Base-by-base conservation (phyloP, 2,113 vertebrate species). In the Saccopteryx leptura region DNA sequence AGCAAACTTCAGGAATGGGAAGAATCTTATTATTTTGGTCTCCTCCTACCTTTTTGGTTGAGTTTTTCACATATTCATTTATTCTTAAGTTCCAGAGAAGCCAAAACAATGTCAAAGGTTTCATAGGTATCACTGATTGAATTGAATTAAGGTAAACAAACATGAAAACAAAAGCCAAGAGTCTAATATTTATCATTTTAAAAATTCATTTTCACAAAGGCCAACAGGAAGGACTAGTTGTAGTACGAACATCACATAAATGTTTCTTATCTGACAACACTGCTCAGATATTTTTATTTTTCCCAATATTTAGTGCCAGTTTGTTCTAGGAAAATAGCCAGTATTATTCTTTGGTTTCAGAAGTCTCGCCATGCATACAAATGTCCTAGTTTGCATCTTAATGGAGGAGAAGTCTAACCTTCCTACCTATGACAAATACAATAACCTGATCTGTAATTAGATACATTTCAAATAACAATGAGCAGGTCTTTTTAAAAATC, bases 161-260 rank as follows among this genome's bases (percentile, higher is more conserved):
- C 4, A 50, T 76, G 56, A 91, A 84, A 94, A 52, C 33, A 86
- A 87, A 90, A 95, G 23, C 65, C 68, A 93, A 71, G 39, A 66
- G 46, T 80, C 69, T 19, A 52, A 3, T 72, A 33, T 91, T 81
- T 81, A 46, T 92, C 26, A 76, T 76, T 78, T 74, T 74, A 78
- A 88, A 76, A 19, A 68, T 54, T 86, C 46, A 21, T 9, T 90
- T 65, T 80, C 56, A 66, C 7, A 86, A 81, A 88, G 93, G 15
- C 31, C 17, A 80, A 6, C 10, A 63, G 79, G n/a, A 96, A 82
- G 33, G 18, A n/a, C 60, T 90, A n/a, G 50, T 9, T 68, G 3
- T 33, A 68, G 4, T 21, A 65, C n/a, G 66, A 88, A 66, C 31
- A 63, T 78, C 74, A 66, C 5, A 13, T 58, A 86, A 54, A 65